Evolutionary conservation across 2,888 invertebrate genomes (phyloP), one percentile per base, ranked within the genome.

Genomic region (Agriopis aurantiaria): DNA sequence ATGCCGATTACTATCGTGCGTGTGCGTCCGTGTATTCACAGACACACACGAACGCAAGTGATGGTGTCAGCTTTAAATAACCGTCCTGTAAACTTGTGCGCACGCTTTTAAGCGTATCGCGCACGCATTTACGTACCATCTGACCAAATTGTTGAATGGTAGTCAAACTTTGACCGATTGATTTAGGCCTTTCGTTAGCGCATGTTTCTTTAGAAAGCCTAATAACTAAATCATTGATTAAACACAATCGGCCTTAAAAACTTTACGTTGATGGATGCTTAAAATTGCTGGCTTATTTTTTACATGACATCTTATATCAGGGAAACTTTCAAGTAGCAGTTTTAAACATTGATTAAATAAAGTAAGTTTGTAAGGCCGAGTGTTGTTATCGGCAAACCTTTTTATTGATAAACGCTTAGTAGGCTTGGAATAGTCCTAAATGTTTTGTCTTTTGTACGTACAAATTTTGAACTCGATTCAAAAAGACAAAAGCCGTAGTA

Each of bases 141-240:
- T 61, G 55, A 67, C 60, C 60, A 55, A 60, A n/a, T 52, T 10
- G 41, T 23, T n/a, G 9, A 49, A 60, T 43, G 12, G 0, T 11
- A n/a, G 12, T 33, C 23, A 23, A 23, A 33, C 8, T 4, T 48
- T 11, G 1, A 17, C 45, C 17, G 45, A 33, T 46, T 48, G 2
- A 17, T 33, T 57, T 58, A 33, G 46, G 33, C 46, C 12, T 48
- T 58, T 55, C 11, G 11, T 17, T 43, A 41, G 8, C n/a, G 55
- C 55, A n/a, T 17, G 17, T 14, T 17, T 45, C 6, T 2, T 14
- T 56, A 7, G 1, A 4, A 52, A 14, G n/a, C 40, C 17, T 51
- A 10, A 14, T 48, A 12, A 12, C 11, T 2, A 6, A n/a, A 49
- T 49, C 7, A 14, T n/a, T 49, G 49, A 43, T 33, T 45, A 45